Conservation (phyloP, 2,113 vertebrate genomes). For the Charadrius vociferus region DNA sequence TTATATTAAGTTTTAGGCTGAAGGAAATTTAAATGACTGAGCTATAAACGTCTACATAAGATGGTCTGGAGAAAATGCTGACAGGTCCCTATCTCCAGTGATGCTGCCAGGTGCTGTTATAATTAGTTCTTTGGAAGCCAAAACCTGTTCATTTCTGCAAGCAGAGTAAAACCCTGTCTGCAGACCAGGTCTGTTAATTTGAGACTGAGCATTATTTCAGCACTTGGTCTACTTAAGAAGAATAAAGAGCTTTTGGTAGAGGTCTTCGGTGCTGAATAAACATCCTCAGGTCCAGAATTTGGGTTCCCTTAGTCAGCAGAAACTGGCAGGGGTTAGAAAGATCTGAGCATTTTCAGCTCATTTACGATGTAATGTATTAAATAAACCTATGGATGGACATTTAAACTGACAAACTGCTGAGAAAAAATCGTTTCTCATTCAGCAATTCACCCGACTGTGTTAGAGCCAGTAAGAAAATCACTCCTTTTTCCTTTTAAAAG, state of each 20-base stretch:
- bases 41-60: neutral
- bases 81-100: neutral
- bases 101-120: conserved; percentile 38
- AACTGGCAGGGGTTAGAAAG: neutral
- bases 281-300: neutral
- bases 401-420: conserved; percentile 10
- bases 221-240: neutral
- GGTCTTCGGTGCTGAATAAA: neutral
- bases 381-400: neutral
- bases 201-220: conserved; percentile 32
- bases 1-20: neutral
- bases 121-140: conserved; percentile 35
- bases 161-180: neutral
- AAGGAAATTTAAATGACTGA: neutral
- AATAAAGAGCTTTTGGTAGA: neutral
- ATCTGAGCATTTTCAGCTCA: neutral
- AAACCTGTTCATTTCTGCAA: conserved; percentile 28
- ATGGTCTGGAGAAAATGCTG: conserved; percentile 31
- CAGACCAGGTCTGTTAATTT: neutral
- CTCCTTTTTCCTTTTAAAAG: neutral
- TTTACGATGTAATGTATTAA: neutral
- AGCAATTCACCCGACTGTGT: neutral
- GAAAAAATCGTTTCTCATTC: neutral
- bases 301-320: conserved; percentile 19
- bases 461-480: neutral